Evolutionary conservation across 2,797 vertebrate genomes (phyloP), one percentile per base, ranked within the genome.

Genomic region (Danio aesculapii): DNA sequence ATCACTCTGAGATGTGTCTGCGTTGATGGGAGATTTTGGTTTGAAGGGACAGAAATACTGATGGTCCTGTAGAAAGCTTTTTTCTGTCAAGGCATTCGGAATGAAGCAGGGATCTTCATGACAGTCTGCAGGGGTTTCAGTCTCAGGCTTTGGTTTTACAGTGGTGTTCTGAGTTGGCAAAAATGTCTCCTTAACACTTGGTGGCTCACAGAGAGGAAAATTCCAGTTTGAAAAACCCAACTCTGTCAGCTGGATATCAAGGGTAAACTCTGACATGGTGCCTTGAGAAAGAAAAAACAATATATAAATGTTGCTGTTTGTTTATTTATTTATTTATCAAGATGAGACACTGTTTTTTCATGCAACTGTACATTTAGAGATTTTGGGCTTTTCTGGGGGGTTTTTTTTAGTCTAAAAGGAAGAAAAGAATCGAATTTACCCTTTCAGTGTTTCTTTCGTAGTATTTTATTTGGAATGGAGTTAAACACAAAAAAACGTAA

Each of bases 211-310:
- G 30, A 82, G 63, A 39, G 81, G 81, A 6, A 85, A 85, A 47
- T 81, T 83, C 82, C 86, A 85, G 52, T 74, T 84, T 44, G 90
- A 88, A 70, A 93, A 94, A 0, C 93, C 94, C 89, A 94, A 19
- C 84, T 94, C 93, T 2, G 92, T 94, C 1, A 95, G 90, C 89
- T 94, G 94, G 83, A 94, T 93, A 44, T 94, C 94, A 9, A 94
- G 92, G 11, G 94, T 95, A 83, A 94, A 92, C 58, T 94, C 93
- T 74, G 93, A 92, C 94, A 95, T 94, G 86, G 39, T 75, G 44
- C 14, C 80, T 63, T 72, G 39, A 41, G 13, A n/a, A 47, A 49
- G 11, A n/a, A 21, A 39, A 13, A 69, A 6, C 8, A 53, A 81
- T 30, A 78, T 0, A 78, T 50, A 0, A 11, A 41, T 41, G 9